A percentile compares a stretch with the other conserved stretches of the same genome.
These are phyloP conservation scores for Crocallis elinguaria DNA, from an alignment of 2,888 invertebrate species.

Conservation along the genomic window DNA sequence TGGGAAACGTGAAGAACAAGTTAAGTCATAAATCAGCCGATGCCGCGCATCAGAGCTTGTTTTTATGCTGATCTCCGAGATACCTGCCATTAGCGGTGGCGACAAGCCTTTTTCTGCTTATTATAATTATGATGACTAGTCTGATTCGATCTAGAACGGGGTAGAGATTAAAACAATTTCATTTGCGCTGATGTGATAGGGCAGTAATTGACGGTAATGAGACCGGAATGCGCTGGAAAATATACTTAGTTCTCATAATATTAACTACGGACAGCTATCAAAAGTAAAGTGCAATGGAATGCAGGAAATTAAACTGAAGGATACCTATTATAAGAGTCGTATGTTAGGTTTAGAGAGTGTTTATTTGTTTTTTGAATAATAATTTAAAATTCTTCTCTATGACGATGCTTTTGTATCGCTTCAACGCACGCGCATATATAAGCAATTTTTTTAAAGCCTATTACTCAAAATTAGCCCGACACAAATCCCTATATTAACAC, in stretches of 20 bases:
- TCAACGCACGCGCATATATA: no score
- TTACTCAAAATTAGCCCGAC: no score
- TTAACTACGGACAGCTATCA: no score
- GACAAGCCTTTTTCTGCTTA: constrained; percentile 23
- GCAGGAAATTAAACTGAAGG: no score
- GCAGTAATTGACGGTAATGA: constrained; percentile 8
- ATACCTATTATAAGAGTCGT: no score
- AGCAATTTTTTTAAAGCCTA: no score
- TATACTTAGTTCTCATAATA: background rate
- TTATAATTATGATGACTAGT: constrained; percentile 9
- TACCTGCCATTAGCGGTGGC: constrained; percentile 19
- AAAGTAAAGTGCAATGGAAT: no score
- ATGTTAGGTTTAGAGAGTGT: no score
- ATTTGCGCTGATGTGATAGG: constrained; percentile 12
- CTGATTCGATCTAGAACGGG: constrained; percentile 12
- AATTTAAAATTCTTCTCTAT: no score
- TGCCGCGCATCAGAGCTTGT: constrained; percentile 17
- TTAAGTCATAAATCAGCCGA: constrained; percentile 30
- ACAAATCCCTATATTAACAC: no score
- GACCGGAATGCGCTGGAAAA: constrained; percentile 1
- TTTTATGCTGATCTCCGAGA: constrained; percentile 20
- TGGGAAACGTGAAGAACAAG: constrained; percentile 15
- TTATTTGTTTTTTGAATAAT: no score
- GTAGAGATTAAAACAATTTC: constrained; percentile 22
- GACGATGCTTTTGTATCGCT: no score